phyloP scores from a whole-genome alignment of 1,140 invertebrate species.

The Hyposmocoma kahamanoa region DNA sequence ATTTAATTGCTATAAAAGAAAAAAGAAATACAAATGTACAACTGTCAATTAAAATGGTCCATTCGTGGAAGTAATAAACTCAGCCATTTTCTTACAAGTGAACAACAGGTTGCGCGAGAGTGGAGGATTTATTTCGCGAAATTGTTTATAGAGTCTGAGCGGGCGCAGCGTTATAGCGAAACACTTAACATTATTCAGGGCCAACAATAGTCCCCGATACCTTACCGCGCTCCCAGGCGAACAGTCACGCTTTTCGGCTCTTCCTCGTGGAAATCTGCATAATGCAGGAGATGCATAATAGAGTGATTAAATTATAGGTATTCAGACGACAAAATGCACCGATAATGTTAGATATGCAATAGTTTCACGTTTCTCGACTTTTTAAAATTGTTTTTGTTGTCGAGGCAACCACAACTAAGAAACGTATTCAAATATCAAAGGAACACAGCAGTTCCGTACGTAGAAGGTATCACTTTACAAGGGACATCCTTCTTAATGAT shows the following conservation, averaged over 20 bases:
- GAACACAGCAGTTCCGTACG: not conserved
- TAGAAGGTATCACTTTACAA: slow-evolving; percentile 36
- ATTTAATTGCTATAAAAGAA: no score
- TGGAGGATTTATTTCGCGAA: slow-evolving; percentile 53
- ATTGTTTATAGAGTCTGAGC: slow-evolving; percentile 51
- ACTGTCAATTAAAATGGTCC: no score
- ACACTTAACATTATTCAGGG: slow-evolving; percentile 54
- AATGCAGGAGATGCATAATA: slow-evolving; percentile 41
- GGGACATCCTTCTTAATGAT: not conserved
- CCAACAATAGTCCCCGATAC: slow-evolving; percentile 27
- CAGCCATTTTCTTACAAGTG: not conserved
- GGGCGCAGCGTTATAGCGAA: slow-evolving; percentile 34
- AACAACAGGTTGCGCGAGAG: slow-evolving; percentile 19
- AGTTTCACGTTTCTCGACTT: not conserved
- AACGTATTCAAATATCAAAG: slow-evolving; percentile 54
- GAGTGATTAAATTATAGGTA: slow-evolving; percentile 32
- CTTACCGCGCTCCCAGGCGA: slow-evolving; percentile 32
- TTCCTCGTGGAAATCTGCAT: slow-evolving; percentile 51
- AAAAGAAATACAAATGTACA: no score
- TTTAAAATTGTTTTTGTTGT: not conserved
- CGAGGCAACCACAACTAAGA: slow-evolving; percentile 17
- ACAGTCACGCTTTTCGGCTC: slow-evolving; percentile 52
- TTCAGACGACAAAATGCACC: not conserved
- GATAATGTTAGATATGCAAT: not conserved
- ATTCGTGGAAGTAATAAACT: not conserved